phyloP scores from a whole-genome alignment of 2,113 vertebrate genomes.

The Ptilonorhynchus violaceus region DNA sequence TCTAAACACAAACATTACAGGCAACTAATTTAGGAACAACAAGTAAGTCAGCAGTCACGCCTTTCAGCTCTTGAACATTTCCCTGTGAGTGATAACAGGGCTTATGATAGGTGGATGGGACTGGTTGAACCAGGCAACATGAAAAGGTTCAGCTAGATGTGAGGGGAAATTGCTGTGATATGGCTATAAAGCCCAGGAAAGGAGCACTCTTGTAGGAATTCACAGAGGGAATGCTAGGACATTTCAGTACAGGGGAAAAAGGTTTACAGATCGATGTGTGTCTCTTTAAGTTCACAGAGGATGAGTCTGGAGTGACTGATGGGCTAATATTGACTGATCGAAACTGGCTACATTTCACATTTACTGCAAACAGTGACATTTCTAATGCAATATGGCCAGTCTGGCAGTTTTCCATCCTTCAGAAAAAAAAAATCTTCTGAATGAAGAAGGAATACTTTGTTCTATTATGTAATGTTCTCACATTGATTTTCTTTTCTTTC shows the following conservation, averaged over 20 bases:
- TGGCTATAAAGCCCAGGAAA: background rate
- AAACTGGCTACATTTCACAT: background rate
- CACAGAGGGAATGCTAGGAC: background rate
- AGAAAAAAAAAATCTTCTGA: background rate
- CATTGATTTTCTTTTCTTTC: background rate
- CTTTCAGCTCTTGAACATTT: background rate
- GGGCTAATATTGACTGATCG: background rate
- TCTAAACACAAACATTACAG: background rate
- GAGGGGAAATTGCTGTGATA: background rate
- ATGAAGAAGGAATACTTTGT: constrained; percentile 25
- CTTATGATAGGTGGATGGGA: background rate
- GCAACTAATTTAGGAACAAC: background rate
- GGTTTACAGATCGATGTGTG: background rate
- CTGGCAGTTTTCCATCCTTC: background rate
- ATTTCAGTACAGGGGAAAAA: background rate
- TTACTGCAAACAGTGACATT: background rate
- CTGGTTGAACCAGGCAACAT: background rate
- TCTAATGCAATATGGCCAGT: background rate
- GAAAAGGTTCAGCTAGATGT: background rate
- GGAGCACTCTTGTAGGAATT: background rate
- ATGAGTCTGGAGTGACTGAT: background rate
- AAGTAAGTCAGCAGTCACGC: background rate
- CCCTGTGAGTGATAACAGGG: background rate
- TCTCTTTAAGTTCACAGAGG: background rate
- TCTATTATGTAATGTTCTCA: background rate